Evolutionary conservation across 2,797 vertebrate species (phyloP).

Genomic region (Microcaecilia unicolor): DNA sequence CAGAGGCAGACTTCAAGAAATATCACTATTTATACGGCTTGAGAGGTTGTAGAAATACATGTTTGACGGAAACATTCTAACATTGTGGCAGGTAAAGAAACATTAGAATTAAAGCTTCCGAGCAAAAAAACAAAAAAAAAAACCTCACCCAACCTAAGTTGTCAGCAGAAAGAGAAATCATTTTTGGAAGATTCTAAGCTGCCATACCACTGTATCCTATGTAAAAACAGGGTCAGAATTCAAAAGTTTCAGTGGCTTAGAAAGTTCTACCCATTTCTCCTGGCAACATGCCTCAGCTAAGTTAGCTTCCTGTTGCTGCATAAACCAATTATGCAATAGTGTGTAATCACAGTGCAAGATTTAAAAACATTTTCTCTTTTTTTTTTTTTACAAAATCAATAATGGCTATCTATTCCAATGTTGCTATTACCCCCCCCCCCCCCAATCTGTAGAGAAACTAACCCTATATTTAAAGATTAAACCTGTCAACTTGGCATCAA

Average conservation of each 20-base stretch:
- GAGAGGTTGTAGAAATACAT: conserved; percentile 65
- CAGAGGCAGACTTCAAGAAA: conserved; percentile 73
- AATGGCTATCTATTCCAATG: conserved; percentile 17
- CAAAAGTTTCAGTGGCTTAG: conserved; percentile 24
- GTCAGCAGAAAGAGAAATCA: conserved; percentile 66
- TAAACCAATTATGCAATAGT: conserved; percentile 21
- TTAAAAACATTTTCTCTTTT: no score
- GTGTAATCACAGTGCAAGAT: conserved; percentile 19
- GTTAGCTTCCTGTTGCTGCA: conserved; percentile 8
- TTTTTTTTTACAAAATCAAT: neutral
- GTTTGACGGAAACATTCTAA: conserved; percentile 74
- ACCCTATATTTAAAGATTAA: no score
- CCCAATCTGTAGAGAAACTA: no score
- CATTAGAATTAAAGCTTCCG: conserved; percentile 71
- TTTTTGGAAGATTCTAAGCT: conserved; percentile 36
- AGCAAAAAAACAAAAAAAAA: conserved; percentile 57
- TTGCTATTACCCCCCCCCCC: no score
- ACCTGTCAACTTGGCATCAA: no score
- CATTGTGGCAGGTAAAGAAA: conserved; percentile 69
- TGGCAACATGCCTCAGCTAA: conserved; percentile 25
- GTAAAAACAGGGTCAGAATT: conserved; percentile 34
- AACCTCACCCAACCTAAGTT: conserved; percentile 69
- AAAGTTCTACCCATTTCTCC: conserved; percentile 19
- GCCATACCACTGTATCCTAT: conserved; percentile 43
- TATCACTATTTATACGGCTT: conserved; percentile 75